Percentiles rank a stretch among this genome's conserved stretches.
Evolutionary conservation across 2,113 vertebrate species (phyloP).

Genomic region (Haplochromis vanheusdeni): DNA sequence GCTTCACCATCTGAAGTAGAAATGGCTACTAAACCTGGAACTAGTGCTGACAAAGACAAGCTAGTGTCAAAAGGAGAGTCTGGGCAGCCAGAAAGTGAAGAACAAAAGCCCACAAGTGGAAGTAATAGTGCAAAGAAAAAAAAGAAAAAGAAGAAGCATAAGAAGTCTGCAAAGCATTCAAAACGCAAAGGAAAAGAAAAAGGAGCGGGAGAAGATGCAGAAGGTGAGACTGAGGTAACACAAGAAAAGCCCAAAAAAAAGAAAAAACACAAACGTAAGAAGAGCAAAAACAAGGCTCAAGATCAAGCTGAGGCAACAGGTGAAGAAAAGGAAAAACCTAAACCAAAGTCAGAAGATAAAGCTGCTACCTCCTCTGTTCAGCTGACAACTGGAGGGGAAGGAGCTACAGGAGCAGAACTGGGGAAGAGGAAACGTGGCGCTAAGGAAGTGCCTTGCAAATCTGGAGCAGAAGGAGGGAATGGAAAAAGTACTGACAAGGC

Average conservation of each 20-base stretch:
- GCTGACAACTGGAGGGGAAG: not conserved
- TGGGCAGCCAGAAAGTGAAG: constrained; percentile 30
- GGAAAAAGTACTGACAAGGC: constrained; percentile 53
- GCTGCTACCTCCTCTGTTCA: constrained; percentile 12
- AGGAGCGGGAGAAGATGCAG: constrained; percentile 62
- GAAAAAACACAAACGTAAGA: constrained; percentile 89
- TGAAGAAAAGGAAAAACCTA: constrained; percentile 57
- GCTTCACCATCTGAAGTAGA: constrained; percentile 54
- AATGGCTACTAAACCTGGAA: not conserved
- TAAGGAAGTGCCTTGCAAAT: constrained; percentile 74
- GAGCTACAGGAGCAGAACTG: constrained; percentile 49
- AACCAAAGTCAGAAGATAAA: constrained; percentile 63
- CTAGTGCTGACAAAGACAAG: constrained; percentile 49
- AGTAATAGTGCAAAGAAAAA: constrained; percentile 72
- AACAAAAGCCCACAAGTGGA: constrained; percentile 46
- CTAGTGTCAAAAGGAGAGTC: constrained; percentile 15
- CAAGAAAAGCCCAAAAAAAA: constrained; percentile 87
- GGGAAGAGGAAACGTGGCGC: constrained; percentile 75
- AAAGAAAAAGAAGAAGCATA: constrained; percentile 96
- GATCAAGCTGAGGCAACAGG: constrained; percentile 40
- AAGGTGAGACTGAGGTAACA: constrained; percentile 60
- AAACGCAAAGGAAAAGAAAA: constrained; percentile 82
- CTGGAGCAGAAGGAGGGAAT: constrained; percentile 41
- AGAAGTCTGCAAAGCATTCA: constrained; percentile 89
- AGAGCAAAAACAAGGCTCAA: constrained; percentile 71